phyloP scores from a whole-genome alignment of 2,113 vertebrate genomes.

The Neomonachus schauinslandi region DNA sequence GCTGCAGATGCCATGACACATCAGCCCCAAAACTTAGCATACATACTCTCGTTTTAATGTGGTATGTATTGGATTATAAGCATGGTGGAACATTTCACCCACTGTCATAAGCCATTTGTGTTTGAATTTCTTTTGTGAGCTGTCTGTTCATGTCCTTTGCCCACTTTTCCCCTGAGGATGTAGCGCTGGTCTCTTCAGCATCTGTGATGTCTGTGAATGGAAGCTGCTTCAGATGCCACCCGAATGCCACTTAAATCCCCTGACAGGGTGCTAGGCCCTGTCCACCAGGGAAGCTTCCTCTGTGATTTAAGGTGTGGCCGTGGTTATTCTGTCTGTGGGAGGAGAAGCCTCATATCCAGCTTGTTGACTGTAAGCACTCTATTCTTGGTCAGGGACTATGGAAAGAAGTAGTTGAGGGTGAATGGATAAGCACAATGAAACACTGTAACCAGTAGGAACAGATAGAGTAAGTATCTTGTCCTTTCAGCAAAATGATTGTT shows the following conservation, averaged over 20 bases:
- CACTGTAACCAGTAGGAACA: conserved; percentile 28
- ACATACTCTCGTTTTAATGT: neutral
- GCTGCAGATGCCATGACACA: neutral
- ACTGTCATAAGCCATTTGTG: neutral
- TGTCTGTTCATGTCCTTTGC: neutral
- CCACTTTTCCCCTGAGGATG: neutral
- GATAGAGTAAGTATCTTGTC: conserved; percentile 63
- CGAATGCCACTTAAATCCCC: neutral
- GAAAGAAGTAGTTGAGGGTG: conserved; percentile 39
- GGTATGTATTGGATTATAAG: neutral
- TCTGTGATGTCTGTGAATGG: neutral
- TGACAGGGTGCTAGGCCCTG: neutral
- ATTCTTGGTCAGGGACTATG: conserved; percentile 52
- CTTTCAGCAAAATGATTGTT: conserved; percentile 32
- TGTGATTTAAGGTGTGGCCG: conserved; percentile 55
- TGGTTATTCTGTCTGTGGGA: conserved; percentile 2
- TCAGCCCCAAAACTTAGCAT: neutral
- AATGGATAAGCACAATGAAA: conserved; percentile 62
- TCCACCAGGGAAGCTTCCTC: conserved; percentile 2
- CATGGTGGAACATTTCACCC: neutral
- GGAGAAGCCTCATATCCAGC: conserved; percentile 52
- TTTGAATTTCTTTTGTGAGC: neutral
- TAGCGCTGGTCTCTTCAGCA: neutral
- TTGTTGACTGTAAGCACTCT: conserved; percentile 58
- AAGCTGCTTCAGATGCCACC: neutral